Conservation (phyloP, 2,797 vertebrate genomes). For the Gadopsis bispinosus region DNA sequence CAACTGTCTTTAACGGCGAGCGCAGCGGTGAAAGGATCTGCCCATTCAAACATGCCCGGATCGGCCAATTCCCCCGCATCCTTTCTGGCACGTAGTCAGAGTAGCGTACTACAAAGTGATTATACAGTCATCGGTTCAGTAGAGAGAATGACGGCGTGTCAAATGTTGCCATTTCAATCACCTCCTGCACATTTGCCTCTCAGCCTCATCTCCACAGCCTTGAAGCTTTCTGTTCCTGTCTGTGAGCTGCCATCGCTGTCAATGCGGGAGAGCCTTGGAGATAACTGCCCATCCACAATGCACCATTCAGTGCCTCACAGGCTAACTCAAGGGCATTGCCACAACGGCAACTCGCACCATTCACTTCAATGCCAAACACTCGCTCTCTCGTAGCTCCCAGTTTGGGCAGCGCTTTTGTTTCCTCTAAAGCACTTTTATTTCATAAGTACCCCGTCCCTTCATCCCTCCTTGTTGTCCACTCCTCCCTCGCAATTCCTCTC, state of each 20-base stretch:
- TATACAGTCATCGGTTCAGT: neutral
- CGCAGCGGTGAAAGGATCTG: neutral
- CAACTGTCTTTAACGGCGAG: neutral
- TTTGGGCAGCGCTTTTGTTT: slow-evolving; percentile 46
- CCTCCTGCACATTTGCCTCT: slow-evolving; percentile 51
- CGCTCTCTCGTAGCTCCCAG: slow-evolving; percentile 4
- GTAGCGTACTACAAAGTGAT: neutral
- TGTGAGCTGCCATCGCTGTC: slow-evolving; percentile 55
- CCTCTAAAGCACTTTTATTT: slow-evolving; percentile 59
- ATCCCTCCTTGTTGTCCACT: slow-evolving; percentile 54
- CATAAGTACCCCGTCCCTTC: slow-evolving; percentile 49
- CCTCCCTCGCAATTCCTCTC: slow-evolving; percentile 55
- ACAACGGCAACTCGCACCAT: slow-evolving; percentile 71
- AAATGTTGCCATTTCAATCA: slow-evolving; percentile 43
- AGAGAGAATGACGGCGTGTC: slow-evolving; percentile 45
- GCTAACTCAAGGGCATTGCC: slow-evolving; percentile 74
- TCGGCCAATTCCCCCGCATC: neutral
- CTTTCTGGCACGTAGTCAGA: neutral
- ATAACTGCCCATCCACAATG: slow-evolving; percentile 78
- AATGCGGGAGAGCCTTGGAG: slow-evolving; percentile 74
- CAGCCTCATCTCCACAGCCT: slow-evolving; percentile 53
- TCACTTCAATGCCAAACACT: slow-evolving; percentile 66
- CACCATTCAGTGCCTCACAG: slow-evolving; percentile 71
- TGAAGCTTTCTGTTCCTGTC: slow-evolving; percentile 54
- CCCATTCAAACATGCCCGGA: neutral